Evolutionary conservation across 2,113 vertebrate genomes (phyloP), one percentile per base, ranked within the genome.

Genomic region (Haemorhous mexicanus): DNA sequence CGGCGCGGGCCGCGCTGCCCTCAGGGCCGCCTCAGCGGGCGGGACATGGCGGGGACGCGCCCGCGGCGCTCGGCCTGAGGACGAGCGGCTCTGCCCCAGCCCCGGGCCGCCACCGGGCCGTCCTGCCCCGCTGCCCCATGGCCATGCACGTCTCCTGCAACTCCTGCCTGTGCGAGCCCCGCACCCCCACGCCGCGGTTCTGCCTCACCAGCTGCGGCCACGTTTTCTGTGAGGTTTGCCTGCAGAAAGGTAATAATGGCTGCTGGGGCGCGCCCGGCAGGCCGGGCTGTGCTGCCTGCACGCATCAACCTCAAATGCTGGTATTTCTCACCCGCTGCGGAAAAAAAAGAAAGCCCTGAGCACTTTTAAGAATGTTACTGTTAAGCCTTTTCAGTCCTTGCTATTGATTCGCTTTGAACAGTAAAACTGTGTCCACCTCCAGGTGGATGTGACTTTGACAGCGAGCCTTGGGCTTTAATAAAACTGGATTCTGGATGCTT

Each of bases 171-270:
- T 93, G 94, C 6, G 84, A 97, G 10, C 98, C 98, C 8, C 46
- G 22, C 52, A 80, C 80, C 23, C 58, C 96, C 62, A 88, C 98
- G 6, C 93, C 96, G 3, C 85, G 96, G 44, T 98, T 99, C 84
- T 97, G 96, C 43, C 92, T 99, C 44, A 99, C 99, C 28, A 98
- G 53, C 88, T 99, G 99, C 2, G 99, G 99, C 11, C 99, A 99
- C 81, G 87, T 99, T 64, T 75, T 99, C 84, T 99, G 99, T 32
- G 98, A 97, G 20, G 18, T 67, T 24, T 99, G 99, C 90, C 98
- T 98, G 66, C 94, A 95, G 83, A 98, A 98, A 98, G 98, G 99
- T 99, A 97, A 93, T 99, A 97, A 93, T 76, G 72, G 72, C 66
- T 30, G 35, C 35, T 13, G 77, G 16, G 61, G 37, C 35, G 41